Evolutionary conservation across 2,888 invertebrate genomes (phyloP).

Genomic region (Bibio marci): DNA sequence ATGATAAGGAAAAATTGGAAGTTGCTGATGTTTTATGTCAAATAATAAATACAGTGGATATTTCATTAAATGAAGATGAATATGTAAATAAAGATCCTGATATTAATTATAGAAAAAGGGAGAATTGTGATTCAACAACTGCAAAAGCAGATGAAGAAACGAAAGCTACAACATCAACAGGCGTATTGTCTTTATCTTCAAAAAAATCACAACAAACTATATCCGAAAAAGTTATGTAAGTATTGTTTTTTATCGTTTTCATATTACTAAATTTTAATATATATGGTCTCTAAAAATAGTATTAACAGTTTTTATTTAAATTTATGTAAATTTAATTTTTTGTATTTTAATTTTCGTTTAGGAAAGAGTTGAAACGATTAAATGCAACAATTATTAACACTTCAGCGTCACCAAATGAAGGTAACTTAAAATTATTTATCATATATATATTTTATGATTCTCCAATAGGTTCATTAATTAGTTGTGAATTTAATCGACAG

Average conservation of each 20-base stretch:
- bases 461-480: too few species aligned
- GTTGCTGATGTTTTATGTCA: constrained; percentile 31
- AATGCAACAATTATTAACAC: constrained; percentile 48
- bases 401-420: neutral
- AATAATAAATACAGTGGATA: constrained; percentile 41
- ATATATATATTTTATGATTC: too few species aligned
- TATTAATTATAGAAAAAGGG: constrained; percentile 12
- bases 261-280: too few species aligned
- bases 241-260: too few species aligned
- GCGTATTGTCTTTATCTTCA: too few species aligned
- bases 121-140: constrained; percentile 2
- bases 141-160: constrained; percentile 20
- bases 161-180: neutral
- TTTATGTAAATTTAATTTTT: neutral
- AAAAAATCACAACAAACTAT: too few species aligned
- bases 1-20: constrained; percentile 16
- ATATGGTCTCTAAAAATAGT: too few species aligned
- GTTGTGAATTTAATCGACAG: too few species aligned
- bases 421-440: too few species aligned
- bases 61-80: constrained; percentile 37
- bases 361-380: constrained; percentile 38
- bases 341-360: constrained; percentile 10
- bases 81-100: constrained; percentile 29
- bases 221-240: too few species aligned
- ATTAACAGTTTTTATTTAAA: too few species aligned